Evolutionary conservation across 2,797 vertebrate genomes (phyloP), one percentile per base, ranked within the genome.

Genomic region (Poecilia gillii): DNA sequence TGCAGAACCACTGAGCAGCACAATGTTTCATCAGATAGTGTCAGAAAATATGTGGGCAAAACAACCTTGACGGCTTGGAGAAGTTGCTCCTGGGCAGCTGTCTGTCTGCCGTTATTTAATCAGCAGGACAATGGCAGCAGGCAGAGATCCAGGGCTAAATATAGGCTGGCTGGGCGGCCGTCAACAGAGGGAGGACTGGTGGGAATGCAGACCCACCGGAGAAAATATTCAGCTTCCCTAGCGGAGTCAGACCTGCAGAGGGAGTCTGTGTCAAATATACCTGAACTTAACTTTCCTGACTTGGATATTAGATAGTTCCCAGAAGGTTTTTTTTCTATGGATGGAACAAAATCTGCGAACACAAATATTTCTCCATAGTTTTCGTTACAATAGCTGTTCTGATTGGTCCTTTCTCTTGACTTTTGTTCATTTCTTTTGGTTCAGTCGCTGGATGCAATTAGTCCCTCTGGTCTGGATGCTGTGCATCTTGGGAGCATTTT

Each of bases 61-160:
- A 87, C 84, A 83, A 82, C 85, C 86, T 88, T 88, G 82, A 83
- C 71, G 5, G 74, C 75, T 51, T 76, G 73, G 77, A 80, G 85
- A 73, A 83, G 80, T 71, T 31, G 6, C 75, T 31, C 31, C 70
- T 59, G 39, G 75, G 59, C 84, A 90, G 84, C 84, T 87, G 81
- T 49, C 77, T 72, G 81, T 81, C 81, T 84, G 80, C 28, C 64
- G 79, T 85, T 82, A 87, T 88, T 90, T 70, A 81, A 91, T 89
- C 84, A 89, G 80, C 77, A 59, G 78, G 86, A 90, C 89, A 92
- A 89, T 84, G 86, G 86, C 76, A 72, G 87, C 79, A 82, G 85
- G 90, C 80, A 86, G 72, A 79, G 72, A 55, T 83, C 87, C 84
- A 88, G 87, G 57, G 77, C 79, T 90, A 89, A 89, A 90, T 81